Percentiles rank a stretch among this genome's conserved stretches.
These are phyloP conservation scores for Crotalus tigris DNA, from an alignment of 2,113 vertebrate species.

Conservation along the genomic window DNA sequence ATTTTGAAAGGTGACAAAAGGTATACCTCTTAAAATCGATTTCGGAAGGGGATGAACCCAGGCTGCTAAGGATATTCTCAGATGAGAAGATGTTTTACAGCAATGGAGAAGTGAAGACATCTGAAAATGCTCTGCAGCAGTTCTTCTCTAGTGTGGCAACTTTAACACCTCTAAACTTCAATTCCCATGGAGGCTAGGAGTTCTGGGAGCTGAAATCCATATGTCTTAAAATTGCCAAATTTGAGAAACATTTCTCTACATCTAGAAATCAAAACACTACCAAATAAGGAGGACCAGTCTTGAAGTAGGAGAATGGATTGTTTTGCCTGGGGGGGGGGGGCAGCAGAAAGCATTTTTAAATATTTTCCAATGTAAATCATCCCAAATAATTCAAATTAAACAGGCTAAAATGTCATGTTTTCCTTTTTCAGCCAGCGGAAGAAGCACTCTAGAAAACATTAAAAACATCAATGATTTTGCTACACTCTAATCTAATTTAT, in stretches of 20 bases:
- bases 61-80: neutral
- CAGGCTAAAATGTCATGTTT: neutral
- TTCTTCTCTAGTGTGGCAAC: neutral
- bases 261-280: neutral
- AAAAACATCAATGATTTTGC: neutral
- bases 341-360: neutral
- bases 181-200: neutral
- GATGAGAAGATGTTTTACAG: neutral
- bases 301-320: neutral
- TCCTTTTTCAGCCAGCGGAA: neutral
- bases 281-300: neutral
- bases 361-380: neutral
- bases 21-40: neutral
- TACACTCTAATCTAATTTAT: neutral
- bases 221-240: neutral
- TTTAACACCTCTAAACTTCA: neutral
- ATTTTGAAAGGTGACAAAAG: neutral
- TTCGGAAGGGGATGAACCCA: conserved; percentile 10
- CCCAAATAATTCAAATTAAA: neutral
- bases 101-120: neutral
- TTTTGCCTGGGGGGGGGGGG: too few species aligned
- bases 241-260: neutral
- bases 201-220: neutral
- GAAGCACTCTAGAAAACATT: neutral
- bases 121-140: neutral